phyloP scores from a whole-genome alignment of 1,140 invertebrate species.

The Ganaspis sp. region DNA sequence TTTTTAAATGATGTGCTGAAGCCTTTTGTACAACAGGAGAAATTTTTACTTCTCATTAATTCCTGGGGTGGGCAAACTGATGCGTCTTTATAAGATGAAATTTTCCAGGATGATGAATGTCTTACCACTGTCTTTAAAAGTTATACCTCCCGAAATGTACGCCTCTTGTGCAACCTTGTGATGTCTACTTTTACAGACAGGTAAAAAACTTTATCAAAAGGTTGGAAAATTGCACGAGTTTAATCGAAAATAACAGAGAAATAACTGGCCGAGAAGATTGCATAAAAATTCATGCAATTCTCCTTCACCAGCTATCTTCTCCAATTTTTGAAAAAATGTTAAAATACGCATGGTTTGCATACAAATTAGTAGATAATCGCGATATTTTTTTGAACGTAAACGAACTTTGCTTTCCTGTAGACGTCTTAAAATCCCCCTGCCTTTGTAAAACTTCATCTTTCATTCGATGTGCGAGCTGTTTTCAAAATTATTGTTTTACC shows the following conservation, averaged over 20 bases:
- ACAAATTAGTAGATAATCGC: constrained; percentile 37
- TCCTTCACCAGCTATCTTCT: constrained; percentile 36
- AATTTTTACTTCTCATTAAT: constrained; percentile 50
- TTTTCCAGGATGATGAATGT: constrained; percentile 39
- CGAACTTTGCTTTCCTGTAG: constrained; percentile 15
- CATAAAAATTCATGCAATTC: constrained; percentile 42
- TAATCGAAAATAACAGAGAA: too few species aligned
- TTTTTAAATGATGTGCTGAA: constrained; percentile 39
- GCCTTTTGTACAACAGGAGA: constrained; percentile 43
- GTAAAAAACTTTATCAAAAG: constrained; percentile 48
- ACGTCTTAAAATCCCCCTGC: constrained; percentile 35
- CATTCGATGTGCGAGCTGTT: constrained; percentile 41
- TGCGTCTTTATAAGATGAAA: constrained; percentile 37
- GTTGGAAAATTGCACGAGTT: too few species aligned
- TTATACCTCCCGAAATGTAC: constrained; percentile 52
- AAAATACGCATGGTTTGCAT: constrained; percentile 33
- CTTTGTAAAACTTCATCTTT: constrained; percentile 36
- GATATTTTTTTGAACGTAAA: constrained; percentile 30
- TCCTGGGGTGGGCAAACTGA: constrained; percentile 53
- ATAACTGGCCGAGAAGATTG: constrained; percentile 19
- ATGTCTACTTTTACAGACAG: constrained; percentile 57
- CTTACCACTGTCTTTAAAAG: constrained; percentile 37
- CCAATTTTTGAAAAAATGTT: constrained; percentile 43
- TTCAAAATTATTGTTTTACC: constrained; percentile 34
- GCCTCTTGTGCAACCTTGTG: constrained; percentile 46